phyloP scores from a whole-genome alignment of 2,888 invertebrate genomes.

The Crossocerus cetratus region DNA sequence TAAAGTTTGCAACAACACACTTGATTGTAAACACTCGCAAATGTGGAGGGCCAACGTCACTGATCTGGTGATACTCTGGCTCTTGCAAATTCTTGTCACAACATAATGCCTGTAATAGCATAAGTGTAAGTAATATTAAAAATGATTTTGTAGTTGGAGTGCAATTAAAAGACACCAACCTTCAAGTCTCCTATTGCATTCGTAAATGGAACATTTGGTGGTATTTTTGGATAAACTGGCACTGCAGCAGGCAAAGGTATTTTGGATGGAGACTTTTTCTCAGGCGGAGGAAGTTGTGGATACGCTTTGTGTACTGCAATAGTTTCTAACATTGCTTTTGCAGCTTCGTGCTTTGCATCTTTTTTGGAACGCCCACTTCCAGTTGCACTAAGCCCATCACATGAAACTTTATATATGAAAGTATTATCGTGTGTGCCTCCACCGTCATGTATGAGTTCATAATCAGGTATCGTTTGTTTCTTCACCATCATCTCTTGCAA shows the following conservation, averaged over 20 bases:
- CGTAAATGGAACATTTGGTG: slow-evolving; percentile 64
- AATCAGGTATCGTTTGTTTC: slow-evolving; percentile 78
- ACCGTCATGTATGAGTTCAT: slow-evolving; percentile 74
- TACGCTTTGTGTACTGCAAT: slow-evolving; percentile 65
- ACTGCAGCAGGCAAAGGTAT: slow-evolving; percentile 56
- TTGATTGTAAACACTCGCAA: slow-evolving; percentile 81
- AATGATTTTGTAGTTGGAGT: slow-evolving; percentile 4
- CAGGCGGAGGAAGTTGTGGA: slow-evolving; percentile 67
- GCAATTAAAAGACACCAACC: slow-evolving; percentile 47
- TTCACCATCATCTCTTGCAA: slow-evolving; percentile 83
- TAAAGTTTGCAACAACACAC: slow-evolving; percentile 79
- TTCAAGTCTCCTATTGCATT: slow-evolving; percentile 72
- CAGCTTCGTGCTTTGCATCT: slow-evolving; percentile 76
- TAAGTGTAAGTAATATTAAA: slow-evolving; percentile 9
- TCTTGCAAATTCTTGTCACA: slow-evolving; percentile 77
- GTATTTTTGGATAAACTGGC: slow-evolving; percentile 51
- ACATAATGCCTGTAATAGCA: slow-evolving; percentile 69
- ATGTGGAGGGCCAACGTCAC: slow-evolving; percentile 84
- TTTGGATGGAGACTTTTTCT: slow-evolving; percentile 63
- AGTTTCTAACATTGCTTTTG: slow-evolving; percentile 70
- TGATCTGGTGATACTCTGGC: slow-evolving; percentile 79
- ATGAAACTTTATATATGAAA: slow-evolving; percentile 72
- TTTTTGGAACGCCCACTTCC: slow-evolving; percentile 76
- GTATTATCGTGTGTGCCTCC: slow-evolving; percentile 74
- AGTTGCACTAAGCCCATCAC: slow-evolving; percentile 65